Percentiles rank a stretch among this genome's conserved stretches.
Conservation (phyloP, 2,797 vertebrate genomes). For the Furcifer pardalis region DNA sequence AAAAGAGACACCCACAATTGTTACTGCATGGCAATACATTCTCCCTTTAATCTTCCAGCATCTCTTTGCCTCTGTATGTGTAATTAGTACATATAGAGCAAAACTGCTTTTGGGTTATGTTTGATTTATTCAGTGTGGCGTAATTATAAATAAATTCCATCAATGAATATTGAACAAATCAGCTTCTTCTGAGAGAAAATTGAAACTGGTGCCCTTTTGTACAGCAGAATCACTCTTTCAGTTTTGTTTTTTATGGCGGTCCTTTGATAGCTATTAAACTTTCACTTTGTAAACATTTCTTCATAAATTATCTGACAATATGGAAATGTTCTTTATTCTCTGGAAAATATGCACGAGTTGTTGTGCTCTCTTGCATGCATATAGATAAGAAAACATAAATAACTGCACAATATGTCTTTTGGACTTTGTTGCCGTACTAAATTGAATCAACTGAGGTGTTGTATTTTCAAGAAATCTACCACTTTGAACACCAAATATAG, state of each 20-base stretch:
- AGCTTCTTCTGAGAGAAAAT: constrained; percentile 42
- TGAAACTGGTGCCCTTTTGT: constrained; percentile 27
- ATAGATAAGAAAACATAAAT: constrained; percentile 51
- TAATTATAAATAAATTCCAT: constrained; percentile 52
- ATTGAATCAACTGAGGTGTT: constrained; percentile 39
- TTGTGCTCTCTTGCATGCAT: constrained; percentile 35
- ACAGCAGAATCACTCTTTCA: constrained; percentile 14
- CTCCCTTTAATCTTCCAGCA: constrained; percentile 42
- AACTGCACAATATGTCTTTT: constrained; percentile 40
- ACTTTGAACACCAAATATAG: constrained; percentile 25
- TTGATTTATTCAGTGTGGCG: constrained; percentile 48
- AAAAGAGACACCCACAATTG: constrained; percentile 41
- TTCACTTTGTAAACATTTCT: constrained; percentile 37
- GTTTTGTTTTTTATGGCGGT: constrained; percentile 4
- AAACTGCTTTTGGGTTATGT: constrained; percentile 39
- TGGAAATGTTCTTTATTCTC: constrained; percentile 38
- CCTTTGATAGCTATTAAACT: constrained; percentile 24
- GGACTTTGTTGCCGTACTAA: constrained; percentile 38
- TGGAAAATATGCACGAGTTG: constrained; percentile 43
- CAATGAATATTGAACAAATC: constrained; percentile 27
- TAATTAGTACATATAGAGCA: constrained; percentile 40
- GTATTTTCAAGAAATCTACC: constrained; percentile 38
- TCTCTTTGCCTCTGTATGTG: constrained; percentile 33
- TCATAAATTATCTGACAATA: constrained; percentile 45
- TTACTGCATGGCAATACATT: constrained; percentile 30